A percentile compares a stretch with the other conserved stretches of the same genome.
phyloP scores from a whole-genome alignment of 2,888 invertebrate genomes.

The Bombylius major region DNA sequence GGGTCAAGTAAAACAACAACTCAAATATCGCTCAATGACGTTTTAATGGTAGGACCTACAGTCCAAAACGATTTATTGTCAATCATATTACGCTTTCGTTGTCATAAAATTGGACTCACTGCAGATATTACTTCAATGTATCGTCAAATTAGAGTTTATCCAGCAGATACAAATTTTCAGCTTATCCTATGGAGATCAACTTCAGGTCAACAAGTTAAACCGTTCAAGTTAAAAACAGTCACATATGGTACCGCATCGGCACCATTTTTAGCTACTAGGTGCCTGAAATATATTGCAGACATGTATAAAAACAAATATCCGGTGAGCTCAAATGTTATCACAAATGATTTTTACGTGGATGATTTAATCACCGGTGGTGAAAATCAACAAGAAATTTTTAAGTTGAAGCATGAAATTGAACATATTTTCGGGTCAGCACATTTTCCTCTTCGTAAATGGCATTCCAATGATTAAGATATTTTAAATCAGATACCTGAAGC shows the following conservation, averaged over 20 bases:
- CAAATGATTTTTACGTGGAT: constrained; percentile 17
- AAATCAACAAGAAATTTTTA: constrained; percentile 9
- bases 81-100: constrained; percentile 19
- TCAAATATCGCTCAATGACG: constrained; percentile 8
- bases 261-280: constrained; percentile 4
- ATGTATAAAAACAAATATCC: constrained; percentile 15
- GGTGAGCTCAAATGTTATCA: constrained; percentile 12
- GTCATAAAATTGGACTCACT: constrained; percentile 19
- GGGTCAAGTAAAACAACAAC: constrained; percentile 17
- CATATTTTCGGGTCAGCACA: constrained; percentile 6
- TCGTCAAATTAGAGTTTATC: constrained; percentile 17
- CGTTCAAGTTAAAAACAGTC: not conserved
- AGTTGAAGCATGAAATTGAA: constrained; percentile 9
- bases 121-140: constrained; percentile 18
- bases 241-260: not conserved
- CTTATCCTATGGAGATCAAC: constrained; percentile 23
- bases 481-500: not conserved
- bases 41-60: not conserved
- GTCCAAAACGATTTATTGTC: constrained; percentile 20
- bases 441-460: constrained; percentile 14
- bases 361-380: constrained; percentile 14
- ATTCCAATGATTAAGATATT: constrained; percentile 6
- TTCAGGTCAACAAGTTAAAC: constrained; percentile 8
- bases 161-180: constrained; percentile 19
- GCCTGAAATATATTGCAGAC: constrained; percentile 11